A percentile compares a stretch with the other conserved stretches of the same genome.
phyloP scores from a whole-genome alignment of 2,888 invertebrate species.

The Lobophora halterata region DNA sequence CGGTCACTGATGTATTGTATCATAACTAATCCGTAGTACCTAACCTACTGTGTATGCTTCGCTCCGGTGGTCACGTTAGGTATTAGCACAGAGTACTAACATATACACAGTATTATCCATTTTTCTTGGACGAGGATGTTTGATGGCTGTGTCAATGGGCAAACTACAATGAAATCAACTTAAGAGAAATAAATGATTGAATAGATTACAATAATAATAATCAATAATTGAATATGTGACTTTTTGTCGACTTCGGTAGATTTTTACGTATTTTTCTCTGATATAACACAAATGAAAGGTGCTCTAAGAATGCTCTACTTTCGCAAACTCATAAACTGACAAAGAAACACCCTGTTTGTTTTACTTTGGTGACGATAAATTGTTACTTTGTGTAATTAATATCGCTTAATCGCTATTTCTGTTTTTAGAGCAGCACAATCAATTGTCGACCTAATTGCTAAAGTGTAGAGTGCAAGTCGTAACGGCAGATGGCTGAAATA shows the following conservation, averaged over 20 bases:
- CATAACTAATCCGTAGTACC: too few species aligned
- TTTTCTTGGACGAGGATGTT: too few species aligned
- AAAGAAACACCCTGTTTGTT: conserved; percentile 16
- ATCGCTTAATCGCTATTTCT: conserved; percentile 10
- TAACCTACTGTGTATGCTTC: conserved; percentile 1
- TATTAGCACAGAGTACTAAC: too few species aligned
- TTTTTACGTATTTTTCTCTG: too few species aligned
- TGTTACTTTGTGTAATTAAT: conserved; percentile 21
- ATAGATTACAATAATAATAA: too few species aligned
- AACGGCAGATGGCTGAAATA: conserved; percentile 5
- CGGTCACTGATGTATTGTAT: too few species aligned
- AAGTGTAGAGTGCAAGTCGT: conserved; percentile 6
- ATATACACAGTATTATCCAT: too few species aligned
- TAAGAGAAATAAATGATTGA: too few species aligned
- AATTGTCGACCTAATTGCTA: conserved; percentile 11
- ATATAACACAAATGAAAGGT: neutral
- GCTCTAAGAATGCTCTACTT: neutral
- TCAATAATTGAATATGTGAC: too few species aligned
- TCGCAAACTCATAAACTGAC: conserved; percentile 5
- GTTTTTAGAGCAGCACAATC: conserved; percentile 3
- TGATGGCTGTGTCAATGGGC: too few species aligned
- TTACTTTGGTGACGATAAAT: conserved; percentile 17
- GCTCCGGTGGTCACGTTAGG: neutral
- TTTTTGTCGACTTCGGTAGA: too few species aligned
- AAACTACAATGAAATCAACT: too few species aligned